Evolutionary conservation across 2,113 vertebrate species (phyloP).

Genomic region (Panurus biarmicus): DNA sequence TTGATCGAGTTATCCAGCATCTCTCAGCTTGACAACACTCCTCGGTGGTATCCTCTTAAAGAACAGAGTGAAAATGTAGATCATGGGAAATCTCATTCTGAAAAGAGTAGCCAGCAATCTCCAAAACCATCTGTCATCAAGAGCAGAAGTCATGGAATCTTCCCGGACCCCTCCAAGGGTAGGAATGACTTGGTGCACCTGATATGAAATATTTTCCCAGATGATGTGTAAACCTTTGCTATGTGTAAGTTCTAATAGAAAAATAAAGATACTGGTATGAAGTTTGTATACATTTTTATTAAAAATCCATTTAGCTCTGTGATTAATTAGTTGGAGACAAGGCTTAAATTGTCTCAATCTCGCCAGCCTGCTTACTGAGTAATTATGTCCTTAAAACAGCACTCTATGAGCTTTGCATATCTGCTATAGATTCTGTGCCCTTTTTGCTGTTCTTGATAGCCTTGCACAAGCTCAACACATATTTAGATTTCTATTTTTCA

Average conservation of each 20-base stretch:
- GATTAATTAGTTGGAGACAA: background rate
- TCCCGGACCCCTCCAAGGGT: slow-evolving; percentile 97
- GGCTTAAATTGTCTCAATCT: background rate
- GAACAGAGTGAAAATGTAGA: slow-evolving; percentile 94
- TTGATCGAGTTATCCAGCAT: slow-evolving; percentile 92
- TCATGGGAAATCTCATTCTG: slow-evolving; percentile 81
- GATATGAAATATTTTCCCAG: background rate
- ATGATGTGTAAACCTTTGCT: background rate
- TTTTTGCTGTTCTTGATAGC: background rate
- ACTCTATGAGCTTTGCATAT: background rate
- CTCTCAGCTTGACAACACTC: slow-evolving; percentile 88
- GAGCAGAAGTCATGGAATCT: slow-evolving; percentile 97
- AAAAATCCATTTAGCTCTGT: background rate
- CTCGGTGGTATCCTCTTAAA: slow-evolving; percentile 89
- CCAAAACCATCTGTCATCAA: slow-evolving; percentile 97
- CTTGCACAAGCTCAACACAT: background rate
- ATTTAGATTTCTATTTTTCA: background rate
- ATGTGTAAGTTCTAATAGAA: background rate
- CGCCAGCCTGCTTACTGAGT: background rate
- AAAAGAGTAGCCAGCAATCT: slow-evolving; percentile 82
- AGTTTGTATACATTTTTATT: background rate
- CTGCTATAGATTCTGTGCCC: background rate
- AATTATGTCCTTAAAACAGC: background rate
- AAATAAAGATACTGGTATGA: background rate
- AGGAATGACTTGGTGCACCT: slow-evolving; percentile 55